phyloP scores from a whole-genome alignment of 2,113 vertebrate genomes.

The Silurus asotus region DNA sequence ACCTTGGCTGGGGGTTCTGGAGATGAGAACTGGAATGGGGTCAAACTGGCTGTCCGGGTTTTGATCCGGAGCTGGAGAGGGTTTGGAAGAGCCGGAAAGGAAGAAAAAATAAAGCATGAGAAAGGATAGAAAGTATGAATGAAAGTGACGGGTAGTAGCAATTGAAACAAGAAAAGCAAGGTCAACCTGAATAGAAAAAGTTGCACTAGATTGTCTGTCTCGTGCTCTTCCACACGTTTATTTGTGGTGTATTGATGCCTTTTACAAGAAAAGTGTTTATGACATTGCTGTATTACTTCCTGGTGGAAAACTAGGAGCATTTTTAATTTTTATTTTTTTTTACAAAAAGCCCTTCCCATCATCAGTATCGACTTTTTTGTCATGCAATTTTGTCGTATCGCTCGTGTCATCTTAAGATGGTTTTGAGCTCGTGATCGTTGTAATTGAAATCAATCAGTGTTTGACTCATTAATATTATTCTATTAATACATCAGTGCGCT shows the following conservation, averaged over 20 bases:
- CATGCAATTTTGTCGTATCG: too few relatives aligned
- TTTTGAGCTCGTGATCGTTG: too few relatives aligned
- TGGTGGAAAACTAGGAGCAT: background rate
- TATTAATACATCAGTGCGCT: too few relatives aligned
- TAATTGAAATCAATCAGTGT: too few relatives aligned
- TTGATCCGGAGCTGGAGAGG: slow-evolving; percentile 85
- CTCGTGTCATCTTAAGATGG: too few relatives aligned
- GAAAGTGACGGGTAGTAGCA: background rate
- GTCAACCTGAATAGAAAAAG: background rate
- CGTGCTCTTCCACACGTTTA: background rate
- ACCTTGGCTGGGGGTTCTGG: slow-evolving; percentile 98
- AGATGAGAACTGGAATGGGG: slow-evolving; percentile 96
- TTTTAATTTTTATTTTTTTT: too few relatives aligned
- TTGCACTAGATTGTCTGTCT: background rate
- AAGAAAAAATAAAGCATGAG: slow-evolving; percentile 48
- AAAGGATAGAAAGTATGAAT: background rate
- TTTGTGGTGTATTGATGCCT: background rate
- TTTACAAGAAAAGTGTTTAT: background rate
- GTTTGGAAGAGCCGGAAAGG: background rate
- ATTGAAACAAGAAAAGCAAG: background rate
- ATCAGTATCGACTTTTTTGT: background rate
- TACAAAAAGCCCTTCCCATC: background rate
- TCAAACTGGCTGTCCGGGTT: slow-evolving; percentile 96
- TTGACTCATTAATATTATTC: too few relatives aligned
- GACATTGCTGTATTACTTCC: background rate